Conservation (phyloP, 2,888 invertebrate genomes). For the Drosophila pegasa region DNA sequence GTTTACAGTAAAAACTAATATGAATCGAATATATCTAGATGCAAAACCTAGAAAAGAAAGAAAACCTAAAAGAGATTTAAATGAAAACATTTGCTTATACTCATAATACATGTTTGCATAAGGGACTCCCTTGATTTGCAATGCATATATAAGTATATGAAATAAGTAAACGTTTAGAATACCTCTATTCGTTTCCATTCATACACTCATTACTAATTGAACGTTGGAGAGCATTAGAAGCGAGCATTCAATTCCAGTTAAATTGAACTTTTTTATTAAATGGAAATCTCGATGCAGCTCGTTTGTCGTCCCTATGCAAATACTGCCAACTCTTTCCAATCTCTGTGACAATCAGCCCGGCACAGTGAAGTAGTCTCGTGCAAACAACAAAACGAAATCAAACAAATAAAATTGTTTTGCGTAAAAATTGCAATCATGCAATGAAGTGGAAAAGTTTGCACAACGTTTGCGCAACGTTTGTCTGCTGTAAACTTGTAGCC, state of each 20-base stretch:
- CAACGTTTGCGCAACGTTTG: constrained; percentile 67
- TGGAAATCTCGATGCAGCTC: constrained; percentile 13
- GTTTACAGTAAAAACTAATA: too few relatives aligned
- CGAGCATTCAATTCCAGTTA: not conserved
- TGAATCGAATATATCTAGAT: too few relatives aligned
- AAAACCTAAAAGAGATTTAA: too few relatives aligned
- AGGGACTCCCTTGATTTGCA: too few relatives aligned
- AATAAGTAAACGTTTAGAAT: too few relatives aligned
- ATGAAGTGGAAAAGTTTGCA: constrained; percentile 78
- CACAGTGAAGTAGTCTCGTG: constrained; percentile 33
- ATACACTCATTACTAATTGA: not conserved
- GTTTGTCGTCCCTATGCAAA: not conserved
- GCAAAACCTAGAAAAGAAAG: not conserved
- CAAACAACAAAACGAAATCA: constrained; percentile 55
- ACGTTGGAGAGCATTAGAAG: not conserved
- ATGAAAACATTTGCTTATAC: too few relatives aligned
- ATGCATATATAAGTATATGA: not conserved
- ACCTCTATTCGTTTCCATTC: too few relatives aligned
- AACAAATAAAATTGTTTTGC: constrained; percentile 77
- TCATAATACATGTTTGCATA: too few relatives aligned
- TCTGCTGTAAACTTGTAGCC: constrained; percentile 55
- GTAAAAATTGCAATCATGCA: constrained; percentile 77
- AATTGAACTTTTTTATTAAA: constrained; percentile 12
- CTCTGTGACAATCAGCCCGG: constrained; percentile 41
- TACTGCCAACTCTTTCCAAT: constrained; percentile 20